A percentile compares a stretch with the other conserved stretches of the same genome.
Evolutionary conservation across 2,797 vertebrate species (phyloP).

Genomic region (Sternarchorhynchus goeldii): DNA sequence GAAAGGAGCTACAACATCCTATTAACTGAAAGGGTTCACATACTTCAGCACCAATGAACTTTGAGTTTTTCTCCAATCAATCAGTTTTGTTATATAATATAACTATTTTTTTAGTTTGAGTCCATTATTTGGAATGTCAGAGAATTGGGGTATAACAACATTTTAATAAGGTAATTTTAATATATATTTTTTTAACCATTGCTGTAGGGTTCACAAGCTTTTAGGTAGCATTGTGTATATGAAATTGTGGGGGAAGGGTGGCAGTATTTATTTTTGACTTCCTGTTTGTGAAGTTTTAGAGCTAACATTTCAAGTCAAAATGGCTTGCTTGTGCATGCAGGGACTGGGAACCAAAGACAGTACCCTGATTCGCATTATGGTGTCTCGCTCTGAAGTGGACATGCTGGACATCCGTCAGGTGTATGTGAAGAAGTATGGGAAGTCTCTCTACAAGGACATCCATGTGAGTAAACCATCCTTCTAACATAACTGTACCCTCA

Average conservation of each 20-base stretch:
- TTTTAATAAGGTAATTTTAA: not conserved
- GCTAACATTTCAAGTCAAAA: not conserved
- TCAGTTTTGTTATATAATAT: too few species aligned
- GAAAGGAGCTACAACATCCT: too few species aligned
- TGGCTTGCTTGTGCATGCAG: conserved; percentile 64
- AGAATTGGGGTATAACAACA: too few species aligned
- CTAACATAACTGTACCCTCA: not conserved
- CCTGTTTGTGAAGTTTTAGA: not conserved
- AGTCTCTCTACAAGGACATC: conserved; percentile 90
- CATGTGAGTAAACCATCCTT: conserved; percentile 78
- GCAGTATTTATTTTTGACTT: too few species aligned
- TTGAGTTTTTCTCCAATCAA: too few species aligned
- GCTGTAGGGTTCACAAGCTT: not conserved
- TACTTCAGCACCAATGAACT: too few species aligned
- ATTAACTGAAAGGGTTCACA: too few species aligned
- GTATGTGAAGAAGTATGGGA: conserved; percentile 87
- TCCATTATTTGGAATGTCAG: too few species aligned
- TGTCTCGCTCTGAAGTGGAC: conserved; percentile 92
- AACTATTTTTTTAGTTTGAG: too few species aligned
- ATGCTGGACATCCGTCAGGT: conserved; percentile 91
- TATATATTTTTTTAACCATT: not conserved
- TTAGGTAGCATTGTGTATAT: too few species aligned
- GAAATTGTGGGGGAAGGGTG: too few species aligned
- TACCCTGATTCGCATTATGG: conserved; percentile 94
- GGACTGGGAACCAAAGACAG: conserved; percentile 92